Evolutionary conservation across 2,888 invertebrate genomes (phyloP).

Genomic region (Selenia dentaria): DNA sequence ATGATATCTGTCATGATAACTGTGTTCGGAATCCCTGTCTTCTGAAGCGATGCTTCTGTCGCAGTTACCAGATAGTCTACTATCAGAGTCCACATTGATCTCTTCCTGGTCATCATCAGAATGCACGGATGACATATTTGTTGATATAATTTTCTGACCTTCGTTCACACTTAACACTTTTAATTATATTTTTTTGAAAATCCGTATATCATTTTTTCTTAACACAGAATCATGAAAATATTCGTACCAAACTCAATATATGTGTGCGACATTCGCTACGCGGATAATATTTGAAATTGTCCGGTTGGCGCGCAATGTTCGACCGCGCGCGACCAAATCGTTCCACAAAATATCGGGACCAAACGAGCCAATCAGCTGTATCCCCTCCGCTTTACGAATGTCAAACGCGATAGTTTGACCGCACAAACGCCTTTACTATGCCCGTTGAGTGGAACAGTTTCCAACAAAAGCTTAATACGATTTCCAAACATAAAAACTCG

Average conservation of each 20-base stretch:
- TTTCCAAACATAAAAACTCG: slow-evolving; percentile 85
- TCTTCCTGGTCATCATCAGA: slow-evolving; percentile 87
- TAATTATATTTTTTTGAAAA: slow-evolving; percentile 17
- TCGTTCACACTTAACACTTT: slow-evolving; percentile 18
- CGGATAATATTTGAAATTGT: slow-evolving; percentile 56
- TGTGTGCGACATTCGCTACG: slow-evolving; percentile 20
- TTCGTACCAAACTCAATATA: slow-evolving; percentile 32
- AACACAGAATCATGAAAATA: slow-evolving; percentile 30
- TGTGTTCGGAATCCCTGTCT: slow-evolving; percentile 82
- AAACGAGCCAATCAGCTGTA: slow-evolving; percentile 75
- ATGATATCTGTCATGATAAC: slow-evolving; percentile 74
- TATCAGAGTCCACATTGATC: slow-evolving; percentile 88
- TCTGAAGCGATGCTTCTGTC: slow-evolving; percentile 84
- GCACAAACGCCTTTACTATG: slow-evolving; percentile 81
- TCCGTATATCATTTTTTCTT: slow-evolving; percentile 39
- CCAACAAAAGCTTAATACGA: slow-evolving; percentile 85
- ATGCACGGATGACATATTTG: slow-evolving; percentile 78
- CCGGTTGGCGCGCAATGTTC: slow-evolving; percentile 59
- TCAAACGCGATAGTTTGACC: slow-evolving; percentile 79
- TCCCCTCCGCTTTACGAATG: slow-evolving; percentile 70
- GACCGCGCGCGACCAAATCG: slow-evolving; percentile 72
- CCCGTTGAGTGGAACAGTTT: slow-evolving; percentile 83
- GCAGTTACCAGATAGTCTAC: slow-evolving; percentile 82
- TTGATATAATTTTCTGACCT: slow-evolving; percentile 25
- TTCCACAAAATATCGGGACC: slow-evolving; percentile 68